Evolutionary conservation across 2,888 invertebrate genomes (phyloP).

Genomic region (Thyatira batis): DNA sequence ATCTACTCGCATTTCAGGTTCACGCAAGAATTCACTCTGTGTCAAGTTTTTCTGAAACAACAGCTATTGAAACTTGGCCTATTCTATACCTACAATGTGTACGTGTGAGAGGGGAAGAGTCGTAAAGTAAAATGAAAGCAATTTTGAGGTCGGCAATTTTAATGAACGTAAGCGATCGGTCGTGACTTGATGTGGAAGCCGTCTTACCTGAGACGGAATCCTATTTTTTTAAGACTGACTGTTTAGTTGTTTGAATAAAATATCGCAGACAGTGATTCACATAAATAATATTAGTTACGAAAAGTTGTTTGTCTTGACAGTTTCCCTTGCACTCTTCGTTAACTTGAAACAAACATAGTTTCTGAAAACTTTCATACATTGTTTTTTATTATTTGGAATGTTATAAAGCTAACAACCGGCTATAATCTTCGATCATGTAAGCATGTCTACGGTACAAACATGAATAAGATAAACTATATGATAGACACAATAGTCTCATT

Average conservation of each 20-base stretch:
- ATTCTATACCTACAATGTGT: slow-evolving; percentile 37
- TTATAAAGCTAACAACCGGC: no score
- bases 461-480: no score
- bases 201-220: neutral
- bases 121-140: neutral
- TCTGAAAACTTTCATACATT: no score
- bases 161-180: neutral
- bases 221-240: neutral
- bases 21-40: slow-evolving; percentile 57
- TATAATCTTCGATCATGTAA: no score
- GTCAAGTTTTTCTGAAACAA: slow-evolving; percentile 58
- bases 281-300: neutral
- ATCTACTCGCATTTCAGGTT: slow-evolving; percentile 48
- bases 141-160: neutral
- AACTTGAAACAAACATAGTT: no score
- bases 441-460: no score
- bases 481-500: no score
- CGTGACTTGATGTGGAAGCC: neutral
- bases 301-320: no score
- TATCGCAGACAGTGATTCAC: neutral
- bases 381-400: no score
- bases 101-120: slow-evolving; percentile 17
- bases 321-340: no score
- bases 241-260: neutral
- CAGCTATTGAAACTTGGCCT: slow-evolving; percentile 55